These are phyloP conservation scores for Frankliniella fusca DNA, from an alignment of 2,888 invertebrate genomes.

Conservation along the genomic window DNA sequence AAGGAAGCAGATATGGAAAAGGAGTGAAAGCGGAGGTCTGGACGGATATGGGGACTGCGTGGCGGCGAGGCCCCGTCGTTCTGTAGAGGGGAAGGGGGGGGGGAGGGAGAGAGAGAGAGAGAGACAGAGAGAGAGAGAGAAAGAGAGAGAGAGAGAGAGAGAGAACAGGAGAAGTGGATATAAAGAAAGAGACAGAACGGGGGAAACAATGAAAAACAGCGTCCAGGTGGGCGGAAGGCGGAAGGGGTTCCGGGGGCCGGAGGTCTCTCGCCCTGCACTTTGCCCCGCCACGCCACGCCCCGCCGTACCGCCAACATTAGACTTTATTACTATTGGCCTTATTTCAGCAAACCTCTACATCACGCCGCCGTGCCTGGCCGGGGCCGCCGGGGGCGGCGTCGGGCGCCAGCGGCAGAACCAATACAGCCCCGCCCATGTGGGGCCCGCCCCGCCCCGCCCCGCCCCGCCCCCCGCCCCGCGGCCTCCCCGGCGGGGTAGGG, in stretches of 20 bases:
- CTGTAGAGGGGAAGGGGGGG: too few species aligned
- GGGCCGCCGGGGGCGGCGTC: background rate
- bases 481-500: background rate
- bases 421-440: background rate
- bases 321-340: conserved; percentile 26
- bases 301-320: background rate
- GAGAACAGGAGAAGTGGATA: background rate
- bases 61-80: background rate
- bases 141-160: background rate
- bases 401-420: background rate
- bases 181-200: too few species aligned
- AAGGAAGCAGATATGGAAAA: too few species aligned
- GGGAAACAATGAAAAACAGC: too few species aligned
- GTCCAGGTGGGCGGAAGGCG: too few species aligned
- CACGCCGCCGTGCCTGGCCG: background rate
- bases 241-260: too few species aligned
- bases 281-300: too few species aligned
- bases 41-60: too few species aligned
- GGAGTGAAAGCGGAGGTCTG: too few species aligned
- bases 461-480: background rate
- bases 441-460: too few species aligned
- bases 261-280: too few species aligned
- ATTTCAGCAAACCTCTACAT: background rate
- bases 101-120: background rate
- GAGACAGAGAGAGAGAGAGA: background rate